Base-by-base conservation (phyloP, 2,113 vertebrate genomes). In the Nerophis lumbriciformis region DNA sequence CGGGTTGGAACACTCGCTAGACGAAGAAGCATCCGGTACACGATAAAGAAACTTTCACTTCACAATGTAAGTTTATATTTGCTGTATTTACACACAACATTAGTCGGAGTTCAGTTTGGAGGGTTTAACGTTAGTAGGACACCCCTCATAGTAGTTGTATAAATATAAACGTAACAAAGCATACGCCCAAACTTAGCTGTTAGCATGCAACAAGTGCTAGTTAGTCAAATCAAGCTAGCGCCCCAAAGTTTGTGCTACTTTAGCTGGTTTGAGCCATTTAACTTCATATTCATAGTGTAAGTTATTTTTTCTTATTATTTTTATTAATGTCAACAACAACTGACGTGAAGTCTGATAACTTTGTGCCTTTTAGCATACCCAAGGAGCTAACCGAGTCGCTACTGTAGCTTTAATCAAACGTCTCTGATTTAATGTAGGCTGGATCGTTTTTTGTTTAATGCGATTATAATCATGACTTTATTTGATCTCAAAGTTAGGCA, bases 171-270 rank as follows among this genome's bases (percentile, higher is more conserved):
- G 15, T 36, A 39, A 52, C 38, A 61, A 8, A 61, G 63, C 76
- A 81, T 57, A 87, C 87, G 87, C 87, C 87, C 63, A 81, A 88
- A 81, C 59, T 83, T 88, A 81, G 59, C 50, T 59, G 15, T 13
- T 83, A 83, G 71, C 81, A 55, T 52, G 72, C 85, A 87, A 87
- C 85, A 87, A 88, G 86, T 87, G 82, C 67, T 85, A 73, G 15
- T 4, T 38, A 5, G 36, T 69, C 57, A 48, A 60, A 64, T 58
- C 55, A 64, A 73, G 19, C 52, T n/a, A 48, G 9, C 21, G 9
- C 13, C 13, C 15, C 15, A 36, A 21, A 13, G 55, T 44, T 57
- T 42, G 3, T 13, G 28, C 4, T 11, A 53, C 16, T 10, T 44
- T 44, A 44, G 6, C 55, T 13, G 3, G 16, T 4, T 44, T 42